Percentiles rank a stretch among this genome's conserved stretches.
These are phyloP conservation scores for Proales similis DNA, from an alignment of 1,140 invertebrate species.

Conservation along the genomic window DNA sequence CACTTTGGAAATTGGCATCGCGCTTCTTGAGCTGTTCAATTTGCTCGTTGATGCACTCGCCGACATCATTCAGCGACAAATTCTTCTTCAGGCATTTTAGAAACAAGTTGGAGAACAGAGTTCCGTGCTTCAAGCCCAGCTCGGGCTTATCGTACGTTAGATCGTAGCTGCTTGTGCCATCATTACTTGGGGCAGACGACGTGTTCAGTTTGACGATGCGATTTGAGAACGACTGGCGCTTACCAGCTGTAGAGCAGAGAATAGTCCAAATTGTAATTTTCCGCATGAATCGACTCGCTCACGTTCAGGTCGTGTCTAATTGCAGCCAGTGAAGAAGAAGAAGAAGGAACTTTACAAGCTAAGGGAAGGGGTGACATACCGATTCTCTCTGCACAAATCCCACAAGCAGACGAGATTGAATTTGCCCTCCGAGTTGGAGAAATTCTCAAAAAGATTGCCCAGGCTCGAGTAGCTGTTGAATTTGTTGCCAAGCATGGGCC, in stretches of 20 bases:
- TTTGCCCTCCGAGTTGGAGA: constrained; percentile 6
- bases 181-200: background rate
- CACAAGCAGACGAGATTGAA: constrained; percentile 27
- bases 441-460: constrained; percentile 20
- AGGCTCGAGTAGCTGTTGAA: too few species aligned
- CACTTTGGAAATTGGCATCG: too few species aligned
- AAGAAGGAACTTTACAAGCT: too few species aligned
- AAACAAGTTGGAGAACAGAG: constrained; percentile 15
- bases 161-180: constrained; percentile 20
- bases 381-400: constrained; percentile 25
- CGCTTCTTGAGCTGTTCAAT: too few species aligned
- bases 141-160: constrained; percentile 8
- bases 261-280: constrained; percentile 35
- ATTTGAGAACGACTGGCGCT: background rate
- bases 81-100: constrained; percentile 25
- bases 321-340: too few species aligned
- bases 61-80: constrained; percentile 7
- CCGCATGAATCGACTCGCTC: constrained; percentile 1
- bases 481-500: too few species aligned
- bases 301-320: too few species aligned
- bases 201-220: background rate
- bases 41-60: constrained; percentile 9
- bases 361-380: too few species aligned
- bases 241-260: constrained; percentile 13
- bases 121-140: background rate